A percentile compares a stretch with the other conserved stretches of the same genome.
Conservation (phyloP, 2,888 invertebrate genomes). For the Chouioia cunea region DNA sequence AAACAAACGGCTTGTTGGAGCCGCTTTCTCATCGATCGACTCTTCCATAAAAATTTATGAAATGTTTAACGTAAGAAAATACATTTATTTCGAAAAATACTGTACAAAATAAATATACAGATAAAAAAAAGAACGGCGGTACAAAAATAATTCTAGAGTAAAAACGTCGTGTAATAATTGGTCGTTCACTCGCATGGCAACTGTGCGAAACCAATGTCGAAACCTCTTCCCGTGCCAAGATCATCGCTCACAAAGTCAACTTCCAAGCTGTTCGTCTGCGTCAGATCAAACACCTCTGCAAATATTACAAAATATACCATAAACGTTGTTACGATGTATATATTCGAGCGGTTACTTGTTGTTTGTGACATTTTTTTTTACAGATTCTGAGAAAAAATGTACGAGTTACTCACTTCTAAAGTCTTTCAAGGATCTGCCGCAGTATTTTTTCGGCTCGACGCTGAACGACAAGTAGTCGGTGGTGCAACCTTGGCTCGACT, state of each 20-base stretch:
- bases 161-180: no score
- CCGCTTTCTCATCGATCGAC: no score
- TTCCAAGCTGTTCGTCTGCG: slow-evolving; percentile 60
- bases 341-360: no score
- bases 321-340: no score
- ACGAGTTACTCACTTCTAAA: slow-evolving; percentile 58
- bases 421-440: slow-evolving; percentile 66
- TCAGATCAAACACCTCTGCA: slow-evolving; percentile 63
- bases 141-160: no score
- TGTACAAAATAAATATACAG: slow-evolving; percentile 16
- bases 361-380: slow-evolving; percentile 3
- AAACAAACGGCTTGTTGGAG: no score
- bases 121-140: slow-evolving; percentile 12
- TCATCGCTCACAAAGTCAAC: slow-evolving; percentile 66
- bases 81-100: slow-evolving; percentile 21
- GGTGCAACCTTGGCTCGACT: slow-evolving; percentile 65
- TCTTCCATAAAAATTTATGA: no score
- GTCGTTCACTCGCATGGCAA: slow-evolving; percentile 16
- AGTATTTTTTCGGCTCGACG: slow-evolving; percentile 64
- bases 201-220: slow-evolving; percentile 67
- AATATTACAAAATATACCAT: slow-evolving; percentile 37
- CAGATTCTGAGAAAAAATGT: neutral
- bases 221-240: slow-evolving; percentile 67
- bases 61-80: slow-evolving; percentile 1
- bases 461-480: slow-evolving; percentile 68